Base-by-base conservation (phyloP, 2,113 vertebrate species). In the Festucalex cinctus region DNA sequence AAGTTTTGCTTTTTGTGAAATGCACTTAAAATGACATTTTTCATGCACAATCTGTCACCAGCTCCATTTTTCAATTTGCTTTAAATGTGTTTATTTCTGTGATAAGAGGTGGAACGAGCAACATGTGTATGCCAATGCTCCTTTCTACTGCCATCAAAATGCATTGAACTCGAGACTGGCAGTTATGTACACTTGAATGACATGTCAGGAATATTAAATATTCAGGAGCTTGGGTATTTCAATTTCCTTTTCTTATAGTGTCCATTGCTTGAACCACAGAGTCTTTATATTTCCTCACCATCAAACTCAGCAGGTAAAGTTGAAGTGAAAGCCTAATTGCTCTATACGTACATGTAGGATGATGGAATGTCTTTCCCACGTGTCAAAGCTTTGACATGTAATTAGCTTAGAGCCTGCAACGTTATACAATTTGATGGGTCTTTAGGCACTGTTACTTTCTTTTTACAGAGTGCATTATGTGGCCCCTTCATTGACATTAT, bases 1-100 rank as follows among this genome's bases (percentile, higher is more conserved):
- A 44, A 16, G 4, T 44, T 44, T 14, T 44, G 41, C 3, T 66
- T 49, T 77, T 65, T 61, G 32, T 48, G 57, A 56, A 60, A 70
- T 85, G 76, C 65, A 76, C 59, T 76, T 60, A 71, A 77, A 65
- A 44, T 70, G 60, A 16, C 20, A 64, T 71, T 63, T 32, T 74
- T 76, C 69, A 62, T 57, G 35, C 58, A 48, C 48, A 62, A 36
- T 3, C 41, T 59, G 63, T 73, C 53, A 3, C 66, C 43, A 51
- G 54, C 46, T 49, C 66, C 68, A 71, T 60, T 65, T 37, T 65
- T 41, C 64, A 58, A 62, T 71, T 66, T 79, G 48, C 59, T 86
- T 73, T 83, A 43, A 16, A 66, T 80, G 68, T 81, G 63, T 74
- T n/a, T 74, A 6, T 74, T 78, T 82, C 81, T 78, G 41, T 70